These are phyloP conservation scores for Scyliorhinus canicula DNA, from an alignment of 2,797 vertebrate genomes.

Conservation along the genomic window DNA sequence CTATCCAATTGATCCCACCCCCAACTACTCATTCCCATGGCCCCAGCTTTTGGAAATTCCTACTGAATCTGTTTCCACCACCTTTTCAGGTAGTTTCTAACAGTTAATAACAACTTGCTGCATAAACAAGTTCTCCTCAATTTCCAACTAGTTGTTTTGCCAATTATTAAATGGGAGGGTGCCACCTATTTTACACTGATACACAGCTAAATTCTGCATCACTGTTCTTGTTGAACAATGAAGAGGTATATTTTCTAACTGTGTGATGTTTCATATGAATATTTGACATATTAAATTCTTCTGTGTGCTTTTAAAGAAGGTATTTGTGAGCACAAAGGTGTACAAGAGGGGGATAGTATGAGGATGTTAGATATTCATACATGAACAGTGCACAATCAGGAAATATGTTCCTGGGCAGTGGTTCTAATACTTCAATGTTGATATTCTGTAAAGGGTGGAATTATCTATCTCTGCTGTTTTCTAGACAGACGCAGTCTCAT, in stretches of 20 bases:
- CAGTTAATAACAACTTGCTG: background rate
- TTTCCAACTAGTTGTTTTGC: background rate
- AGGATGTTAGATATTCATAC: background rate
- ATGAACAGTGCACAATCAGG: background rate
- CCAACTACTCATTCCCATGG: background rate
- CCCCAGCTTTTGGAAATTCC: background rate
- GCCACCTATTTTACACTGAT: background rate
- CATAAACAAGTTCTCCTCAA: background rate
- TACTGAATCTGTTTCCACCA: background rate
- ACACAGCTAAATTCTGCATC: background rate
- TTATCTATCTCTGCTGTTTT: background rate
- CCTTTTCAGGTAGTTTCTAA: background rate
- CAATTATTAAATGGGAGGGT: background rate
- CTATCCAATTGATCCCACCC: background rate
- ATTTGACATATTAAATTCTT: background rate
- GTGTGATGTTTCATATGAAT: background rate
- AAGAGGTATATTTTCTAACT: background rate
- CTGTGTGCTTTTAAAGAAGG: background rate
- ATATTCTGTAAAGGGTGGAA: background rate
- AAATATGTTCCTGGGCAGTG: background rate
- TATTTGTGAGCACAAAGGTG: background rate
- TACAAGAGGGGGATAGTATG: background rate
- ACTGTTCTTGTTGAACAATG: background rate
- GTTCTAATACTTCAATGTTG: background rate
- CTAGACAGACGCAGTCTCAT: background rate